A percentile compares a stretch with the other conserved stretches of the same genome.
These are phyloP conservation scores for Notolabrus celidotus DNA, from an alignment of 2,797 vertebrate genomes.

Conservation along the genomic window DNA sequence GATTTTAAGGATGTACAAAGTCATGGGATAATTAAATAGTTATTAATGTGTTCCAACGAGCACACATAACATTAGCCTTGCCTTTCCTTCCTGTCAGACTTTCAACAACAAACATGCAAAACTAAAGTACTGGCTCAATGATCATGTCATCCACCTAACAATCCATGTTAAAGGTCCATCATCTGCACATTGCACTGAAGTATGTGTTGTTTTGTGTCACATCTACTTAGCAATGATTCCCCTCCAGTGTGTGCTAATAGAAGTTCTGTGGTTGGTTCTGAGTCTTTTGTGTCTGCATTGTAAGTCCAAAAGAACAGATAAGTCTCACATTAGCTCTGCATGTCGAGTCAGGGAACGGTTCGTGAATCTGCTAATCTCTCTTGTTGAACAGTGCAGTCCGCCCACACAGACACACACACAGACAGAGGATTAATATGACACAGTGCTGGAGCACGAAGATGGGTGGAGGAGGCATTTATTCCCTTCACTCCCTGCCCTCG, in stretches of 20 bases:
- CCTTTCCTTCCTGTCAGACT: neutral
- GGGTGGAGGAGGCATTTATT: conserved; percentile 64
- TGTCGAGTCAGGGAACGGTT: conserved; percentile 48
- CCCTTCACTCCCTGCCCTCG: conserved; percentile 33
- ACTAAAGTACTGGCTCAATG: no score
- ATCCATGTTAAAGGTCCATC: neutral
- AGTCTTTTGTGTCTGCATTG: conserved; percentile 16
- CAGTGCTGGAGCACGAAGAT: conserved; percentile 61
- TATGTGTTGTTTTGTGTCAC: neutral
- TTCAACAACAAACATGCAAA: neutral
- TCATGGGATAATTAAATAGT: neutral
- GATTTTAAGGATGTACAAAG: no score
- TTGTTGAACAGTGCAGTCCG: conserved; percentile 11
- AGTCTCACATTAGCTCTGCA: conserved; percentile 35
- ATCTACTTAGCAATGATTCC: neutral
- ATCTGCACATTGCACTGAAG: neutral
- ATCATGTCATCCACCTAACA: neutral
- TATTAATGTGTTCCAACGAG: neutral
- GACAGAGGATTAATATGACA: conserved; percentile 61
- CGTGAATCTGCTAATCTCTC: conserved; percentile 46
- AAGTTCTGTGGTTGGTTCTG: conserved; percentile 4
- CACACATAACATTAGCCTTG: neutral
- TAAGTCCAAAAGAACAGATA: conserved; percentile 28
- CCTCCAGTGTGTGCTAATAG: conserved; percentile 6
- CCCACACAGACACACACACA: conserved; percentile 32